These are phyloP conservation scores for Kryptolebias marmoratus DNA, from an alignment of 2,113 vertebrate species.

Conservation along the genomic window DNA sequence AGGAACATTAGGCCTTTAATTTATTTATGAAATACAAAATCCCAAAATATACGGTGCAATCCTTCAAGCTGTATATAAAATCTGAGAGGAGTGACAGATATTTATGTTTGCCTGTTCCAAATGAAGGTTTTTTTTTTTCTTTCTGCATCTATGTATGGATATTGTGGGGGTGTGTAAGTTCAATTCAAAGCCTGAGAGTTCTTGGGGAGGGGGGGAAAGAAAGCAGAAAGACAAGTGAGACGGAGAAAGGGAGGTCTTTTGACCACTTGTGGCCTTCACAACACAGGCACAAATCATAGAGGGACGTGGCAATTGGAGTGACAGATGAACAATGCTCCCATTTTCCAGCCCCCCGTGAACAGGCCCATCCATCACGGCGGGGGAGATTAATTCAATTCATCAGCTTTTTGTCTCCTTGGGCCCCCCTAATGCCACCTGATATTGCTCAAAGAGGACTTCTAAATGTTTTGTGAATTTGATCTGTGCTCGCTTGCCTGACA, in stretches of 20 bases:
- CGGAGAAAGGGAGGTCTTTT: constrained; percentile 68
- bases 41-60: neutral
- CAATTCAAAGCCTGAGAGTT: constrained; percentile 48
- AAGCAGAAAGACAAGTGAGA: constrained; percentile 40
- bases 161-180: constrained; percentile 30
- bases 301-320: constrained; percentile 80
- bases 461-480: constrained; percentile 78
- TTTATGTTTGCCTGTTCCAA: constrained; percentile 16
- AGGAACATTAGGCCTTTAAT: neutral
- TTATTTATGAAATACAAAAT: neutral
- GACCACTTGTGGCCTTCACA: constrained; percentile 81
- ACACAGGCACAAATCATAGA: constrained; percentile 79
- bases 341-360: constrained; percentile 80
- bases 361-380: constrained; percentile 79
- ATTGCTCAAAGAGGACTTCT: constrained; percentile 79
- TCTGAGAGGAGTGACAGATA: constrained; percentile 16
- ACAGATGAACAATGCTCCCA: constrained; percentile 82
- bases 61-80: neutral
- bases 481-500: constrained; percentile 65
- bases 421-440: constrained; percentile 81
- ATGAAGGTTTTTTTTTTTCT: constrained; percentile 33
- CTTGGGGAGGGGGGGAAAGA: constrained; percentile 15
- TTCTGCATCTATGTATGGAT: constrained; percentile 42
- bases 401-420: constrained; percentile 81
- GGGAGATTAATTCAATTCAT: constrained; percentile 84